phyloP scores from a whole-genome alignment of 2,888 invertebrate genomes.

The Poecilus cupreus region DNA sequence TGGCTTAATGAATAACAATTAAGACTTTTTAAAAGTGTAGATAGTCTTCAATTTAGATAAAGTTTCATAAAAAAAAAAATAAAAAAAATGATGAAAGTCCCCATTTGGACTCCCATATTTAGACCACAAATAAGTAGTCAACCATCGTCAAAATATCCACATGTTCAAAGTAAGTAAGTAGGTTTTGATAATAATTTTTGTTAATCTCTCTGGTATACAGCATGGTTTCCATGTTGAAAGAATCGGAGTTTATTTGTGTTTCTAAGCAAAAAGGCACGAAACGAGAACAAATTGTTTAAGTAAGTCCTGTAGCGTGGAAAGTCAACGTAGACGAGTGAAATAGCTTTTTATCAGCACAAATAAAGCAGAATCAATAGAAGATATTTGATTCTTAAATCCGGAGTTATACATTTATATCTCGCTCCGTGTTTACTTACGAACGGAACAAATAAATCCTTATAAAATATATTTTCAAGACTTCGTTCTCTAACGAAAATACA shows the following conservation, averaged over 20 bases:
- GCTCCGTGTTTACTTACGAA: not conserved
- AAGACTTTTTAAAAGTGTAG: too few species aligned
- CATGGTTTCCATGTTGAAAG: too few species aligned
- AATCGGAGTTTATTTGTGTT: not conserved
- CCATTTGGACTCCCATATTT: too few species aligned
- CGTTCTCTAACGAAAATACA: slow-evolving; percentile 16
- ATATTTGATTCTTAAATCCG: slow-evolving; percentile 32
- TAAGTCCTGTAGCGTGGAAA: not conserved
- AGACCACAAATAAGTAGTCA: too few species aligned
- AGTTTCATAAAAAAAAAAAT: too few species aligned
- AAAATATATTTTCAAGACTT: slow-evolving; percentile 25
- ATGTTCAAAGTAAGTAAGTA: too few species aligned
- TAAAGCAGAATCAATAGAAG: slow-evolving; percentile 37
- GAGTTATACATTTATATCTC: slow-evolving; percentile 42
- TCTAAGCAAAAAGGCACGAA: not conserved
- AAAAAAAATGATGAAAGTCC: too few species aligned
- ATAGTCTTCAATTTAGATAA: too few species aligned
- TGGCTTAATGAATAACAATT: too few species aligned
- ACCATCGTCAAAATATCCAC: too few species aligned
- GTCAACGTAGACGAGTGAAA: not conserved
- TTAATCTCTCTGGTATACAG: too few species aligned
- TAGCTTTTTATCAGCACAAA: slow-evolving; percentile 34
- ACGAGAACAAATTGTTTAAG: not conserved
- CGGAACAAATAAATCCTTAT: slow-evolving; percentile 40
- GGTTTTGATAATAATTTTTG: too few species aligned